Base-by-base conservation (phyloP, 2,797 vertebrate species). In the Falco berigora region DNA sequence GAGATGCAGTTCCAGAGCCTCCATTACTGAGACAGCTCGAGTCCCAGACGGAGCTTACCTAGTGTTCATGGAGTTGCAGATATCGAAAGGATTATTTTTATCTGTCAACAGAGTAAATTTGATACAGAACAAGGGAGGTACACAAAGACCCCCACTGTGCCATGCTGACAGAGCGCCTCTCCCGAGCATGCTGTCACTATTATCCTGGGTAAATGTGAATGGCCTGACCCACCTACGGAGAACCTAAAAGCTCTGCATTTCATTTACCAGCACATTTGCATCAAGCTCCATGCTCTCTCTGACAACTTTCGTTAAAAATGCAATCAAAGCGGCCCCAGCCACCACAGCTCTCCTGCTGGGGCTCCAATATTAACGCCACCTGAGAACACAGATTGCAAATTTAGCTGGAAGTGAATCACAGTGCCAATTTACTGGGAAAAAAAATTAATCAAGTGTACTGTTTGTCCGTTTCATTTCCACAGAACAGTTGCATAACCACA, bases 401-500 rank as follows among this genome's bases (percentile, higher is more conserved):
- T 87, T 93, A 96, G 88, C 91, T 97, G 86, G 90, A 96, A 94
- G 81, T 96, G 87, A 95, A 97, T 95, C 93, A 81, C 66, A 66
- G 85, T 49, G 66, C 86, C 88, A 97, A 89, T 88, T 94, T 87
- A 91, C 72, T 69, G 42, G 59, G 32, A 6, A 0, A 4, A 52
- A 62, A 91, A 82, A 85, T 78, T 95, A 95, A 96, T 95, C 82
- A 79, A 96, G 82, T 91, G 90, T 86, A 91, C 94, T 96, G 87
- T 93, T 96, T 95, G 96, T 95, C 94, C 86, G 9, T 95, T 93
- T 95, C 53, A 94, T 83, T 96, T 94, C 79, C 88, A 95, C 6
- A 30, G 96, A 96, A 95, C 94, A 88, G 90, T 97, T 97, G 96
- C 90, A 95, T 97, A 97, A 97, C 92, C 80, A 68, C 96, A 96